phyloP scores from a whole-genome alignment of 2,113 vertebrate species.

The Ceyx margarethae region DNA sequence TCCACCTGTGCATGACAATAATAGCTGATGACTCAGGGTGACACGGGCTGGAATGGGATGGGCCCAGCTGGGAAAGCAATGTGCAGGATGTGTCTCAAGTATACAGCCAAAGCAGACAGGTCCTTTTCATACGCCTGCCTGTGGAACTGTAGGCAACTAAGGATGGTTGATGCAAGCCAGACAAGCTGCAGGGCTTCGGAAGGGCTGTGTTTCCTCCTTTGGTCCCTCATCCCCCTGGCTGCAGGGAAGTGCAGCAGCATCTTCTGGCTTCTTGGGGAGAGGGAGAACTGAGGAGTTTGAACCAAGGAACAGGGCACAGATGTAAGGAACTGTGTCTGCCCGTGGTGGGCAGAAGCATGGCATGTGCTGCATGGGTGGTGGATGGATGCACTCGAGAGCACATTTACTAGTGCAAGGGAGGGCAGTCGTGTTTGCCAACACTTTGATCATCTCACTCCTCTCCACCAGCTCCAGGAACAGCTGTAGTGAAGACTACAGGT shows the following conservation, averaged over 20 bases:
- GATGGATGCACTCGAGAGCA: not conserved
- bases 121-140: not conserved
- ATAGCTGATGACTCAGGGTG: constrained; percentile 51
- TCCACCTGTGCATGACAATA: constrained; percentile 18
- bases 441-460: not conserved
- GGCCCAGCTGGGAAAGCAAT: constrained; percentile 59
- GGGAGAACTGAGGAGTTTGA: not conserved
- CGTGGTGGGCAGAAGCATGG: not conserved
- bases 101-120: not conserved
- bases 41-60: constrained; percentile 20
- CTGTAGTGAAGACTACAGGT: not conserved
- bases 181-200: not conserved
- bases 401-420: not conserved
- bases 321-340: fast-evolving
- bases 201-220: not conserved
- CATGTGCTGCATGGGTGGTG: not conserved
- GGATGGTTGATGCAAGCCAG: not conserved
- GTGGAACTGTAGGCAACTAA: not conserved
- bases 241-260: not conserved
- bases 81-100: constrained; percentile 55
- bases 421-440: not conserved
- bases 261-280: not conserved
- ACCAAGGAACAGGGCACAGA: not conserved
- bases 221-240: not conserved
- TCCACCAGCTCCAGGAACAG: not conserved